These are phyloP conservation scores for Argyresthia goedartella DNA, from an alignment of 2,888 invertebrate species.

Conservation along the genomic window DNA sequence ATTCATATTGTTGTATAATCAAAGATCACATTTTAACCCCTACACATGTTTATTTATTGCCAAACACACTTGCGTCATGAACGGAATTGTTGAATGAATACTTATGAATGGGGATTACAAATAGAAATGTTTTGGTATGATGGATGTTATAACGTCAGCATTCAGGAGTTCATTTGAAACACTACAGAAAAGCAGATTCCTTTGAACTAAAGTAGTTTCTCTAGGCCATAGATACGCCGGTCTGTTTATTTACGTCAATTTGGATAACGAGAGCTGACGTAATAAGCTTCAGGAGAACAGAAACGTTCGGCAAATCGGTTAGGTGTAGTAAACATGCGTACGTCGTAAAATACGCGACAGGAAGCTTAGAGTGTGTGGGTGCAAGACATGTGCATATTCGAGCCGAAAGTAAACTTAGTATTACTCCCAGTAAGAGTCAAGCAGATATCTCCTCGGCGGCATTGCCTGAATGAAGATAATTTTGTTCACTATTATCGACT, in stretches of 20 bases:
- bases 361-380: conserved; percentile 20
- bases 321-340: conserved; percentile 56
- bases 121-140: too few relatives aligned
- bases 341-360: conserved; percentile 50
- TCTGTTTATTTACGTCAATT: neutral
- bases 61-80: neutral
- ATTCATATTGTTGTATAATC: conserved; percentile 1
- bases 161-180: too few relatives aligned
- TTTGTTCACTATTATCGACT: too few relatives aligned
- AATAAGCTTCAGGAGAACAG: conserved; percentile 32
- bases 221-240: too few relatives aligned
- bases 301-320: conserved; percentile 43
- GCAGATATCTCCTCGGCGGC: too few relatives aligned
- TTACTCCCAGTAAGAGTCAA: too few relatives aligned
- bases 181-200: too few relatives aligned
- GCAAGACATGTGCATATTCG: too few relatives aligned
- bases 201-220: too few relatives aligned
- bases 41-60: neutral
- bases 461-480: too few relatives aligned
- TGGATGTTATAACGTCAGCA: too few relatives aligned
- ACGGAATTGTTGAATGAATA: neutral
- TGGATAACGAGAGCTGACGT: conserved; percentile 12
- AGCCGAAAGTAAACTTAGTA: too few relatives aligned
- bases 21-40: conserved; percentile 3
- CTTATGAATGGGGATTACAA: neutral